Base-by-base conservation (phyloP, 2,113 vertebrate genomes). In the Otis tarda region DNA sequence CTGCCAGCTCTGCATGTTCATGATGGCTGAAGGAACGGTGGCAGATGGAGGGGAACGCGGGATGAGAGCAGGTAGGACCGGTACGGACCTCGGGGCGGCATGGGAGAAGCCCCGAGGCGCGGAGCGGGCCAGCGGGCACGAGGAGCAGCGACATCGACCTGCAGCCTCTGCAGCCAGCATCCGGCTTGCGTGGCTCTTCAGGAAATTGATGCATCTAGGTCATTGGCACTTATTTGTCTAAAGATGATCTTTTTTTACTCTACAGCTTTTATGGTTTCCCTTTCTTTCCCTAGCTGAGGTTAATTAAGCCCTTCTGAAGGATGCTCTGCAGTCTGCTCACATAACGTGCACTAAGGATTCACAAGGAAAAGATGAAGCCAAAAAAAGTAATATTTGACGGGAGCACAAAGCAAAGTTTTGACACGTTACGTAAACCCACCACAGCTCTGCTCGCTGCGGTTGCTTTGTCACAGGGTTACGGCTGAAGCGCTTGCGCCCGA, bases 201-300 rank as follows among this genome's bases (percentile, higher is more conserved):
- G 60, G 77, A 83, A 93, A 74, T 67, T 1, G 91, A 93, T 93
- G 95, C 93, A 96, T 95, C 92, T 95, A 65, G 94, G 95, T 93
- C 94, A 95, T 89, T 91, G 85, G 87, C 83, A 95, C 91, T 94
- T 92, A 94, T 95, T 93, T 95, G 89, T 95, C 91, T 95, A 93
- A 95, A 94, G 76, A 91, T n/a, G 39, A 94, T 94, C 60, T 88
- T 89, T 86, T 96, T 94, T 84, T 95, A 90, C 90, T 88, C 92
- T 95, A 87, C 93, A 93, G 96, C 94, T 82, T 52, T 93, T 52
- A 12, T 3, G 13, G 41, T 68, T 85, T 75, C 91, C 89, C 92
- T 93, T 56, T 78, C 89, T 91, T 78, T 69, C 69, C 90, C 74
- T 84, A 1, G 27, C 89, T 31, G 93, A 97, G 87, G 91, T 93